phyloP scores from a whole-genome alignment of 2,888 invertebrate genomes.

The Chloroclysta siterata region DNA sequence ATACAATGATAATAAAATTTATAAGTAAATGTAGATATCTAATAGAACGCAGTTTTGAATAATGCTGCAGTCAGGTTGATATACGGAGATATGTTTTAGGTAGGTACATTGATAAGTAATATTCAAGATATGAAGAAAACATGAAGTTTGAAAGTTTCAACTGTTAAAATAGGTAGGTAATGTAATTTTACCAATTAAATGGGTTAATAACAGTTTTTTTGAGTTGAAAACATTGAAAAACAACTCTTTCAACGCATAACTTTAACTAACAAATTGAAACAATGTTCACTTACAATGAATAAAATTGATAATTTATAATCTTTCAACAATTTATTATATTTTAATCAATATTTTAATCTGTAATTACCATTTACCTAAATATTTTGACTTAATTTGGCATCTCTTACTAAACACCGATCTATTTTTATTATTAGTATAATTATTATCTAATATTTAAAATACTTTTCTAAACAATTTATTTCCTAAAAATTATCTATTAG shows the following conservation, averaged over 20 bases:
- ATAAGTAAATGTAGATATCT: conserved; percentile 50
- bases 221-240: conserved; percentile 58
- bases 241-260: conserved; percentile 81
- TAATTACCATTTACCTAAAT: conserved; percentile 85
- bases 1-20: conserved; percentile 56
- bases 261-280: conserved; percentile 85
- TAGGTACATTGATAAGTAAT: conserved; percentile 24
- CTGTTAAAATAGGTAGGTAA: conserved; percentile 29
- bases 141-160: conserved; percentile 36
- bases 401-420: conserved; percentile 84
- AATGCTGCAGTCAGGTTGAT: conserved; percentile 56
- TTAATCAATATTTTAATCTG: conserved; percentile 42
- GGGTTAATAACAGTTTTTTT: conserved; percentile 41
- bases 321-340: conserved; percentile 78
- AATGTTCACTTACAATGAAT: conserved; percentile 83
- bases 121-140: conserved; percentile 32
- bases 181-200: conserved; percentile 39
- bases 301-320: conserved; percentile 81
- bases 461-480: conserved; percentile 85
- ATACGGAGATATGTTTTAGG: conserved; percentile 73
- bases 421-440: conserved; percentile 71
- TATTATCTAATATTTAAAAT: conserved; percentile 84
- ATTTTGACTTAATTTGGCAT: conserved; percentile 89
- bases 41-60: conserved; percentile 71
- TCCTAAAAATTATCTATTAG: conserved; percentile 82